A percentile compares a stretch with the other conserved stretches of the same genome.
phyloP scores from a whole-genome alignment of 2,797 vertebrate species.

The Phrynocephalus guinanensis region DNA sequence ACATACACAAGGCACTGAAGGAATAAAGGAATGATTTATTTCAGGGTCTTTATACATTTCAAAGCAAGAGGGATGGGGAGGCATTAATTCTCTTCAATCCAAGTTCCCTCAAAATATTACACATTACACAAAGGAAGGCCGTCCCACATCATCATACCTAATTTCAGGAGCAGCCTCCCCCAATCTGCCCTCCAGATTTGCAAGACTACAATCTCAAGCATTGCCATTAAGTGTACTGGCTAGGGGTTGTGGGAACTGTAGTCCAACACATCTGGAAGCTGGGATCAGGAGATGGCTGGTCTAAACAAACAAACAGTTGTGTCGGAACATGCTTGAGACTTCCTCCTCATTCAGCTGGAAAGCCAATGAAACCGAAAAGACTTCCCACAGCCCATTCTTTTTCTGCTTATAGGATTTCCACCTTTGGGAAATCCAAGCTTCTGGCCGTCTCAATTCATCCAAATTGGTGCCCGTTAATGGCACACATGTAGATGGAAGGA shows the following conservation, averaged over 20 bases:
- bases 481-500: not conserved
- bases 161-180: not conserved
- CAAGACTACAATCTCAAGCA: not conserved
- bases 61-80: slow-evolving; percentile 36
- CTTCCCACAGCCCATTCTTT: not conserved
- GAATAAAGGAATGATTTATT: slow-evolving; percentile 54
- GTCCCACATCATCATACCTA: not conserved
- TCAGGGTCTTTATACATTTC: slow-evolving; percentile 47
- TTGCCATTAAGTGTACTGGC: not conserved
- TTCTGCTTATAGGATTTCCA: slow-evolving; percentile 2
- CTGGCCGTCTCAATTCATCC: not conserved
- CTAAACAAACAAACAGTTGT: slow-evolving; percentile 4
- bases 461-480: slow-evolving; percentile 1
- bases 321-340: slow-evolving; percentile 11
- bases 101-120: slow-evolving; percentile 22
- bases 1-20: slow-evolving; percentile 13
- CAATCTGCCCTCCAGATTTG: not conserved
- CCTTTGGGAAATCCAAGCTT: not conserved
- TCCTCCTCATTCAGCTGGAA: slow-evolving; percentile 12
- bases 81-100: slow-evolving; percentile 43
- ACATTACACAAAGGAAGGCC: slow-evolving; percentile 5
- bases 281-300: not conserved
- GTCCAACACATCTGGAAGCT: not conserved
- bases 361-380: slow-evolving; percentile 9
- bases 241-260: not conserved